Base-by-base conservation (phyloP, 2,797 vertebrate genomes). In the Enteromius paludinosus region DNA sequence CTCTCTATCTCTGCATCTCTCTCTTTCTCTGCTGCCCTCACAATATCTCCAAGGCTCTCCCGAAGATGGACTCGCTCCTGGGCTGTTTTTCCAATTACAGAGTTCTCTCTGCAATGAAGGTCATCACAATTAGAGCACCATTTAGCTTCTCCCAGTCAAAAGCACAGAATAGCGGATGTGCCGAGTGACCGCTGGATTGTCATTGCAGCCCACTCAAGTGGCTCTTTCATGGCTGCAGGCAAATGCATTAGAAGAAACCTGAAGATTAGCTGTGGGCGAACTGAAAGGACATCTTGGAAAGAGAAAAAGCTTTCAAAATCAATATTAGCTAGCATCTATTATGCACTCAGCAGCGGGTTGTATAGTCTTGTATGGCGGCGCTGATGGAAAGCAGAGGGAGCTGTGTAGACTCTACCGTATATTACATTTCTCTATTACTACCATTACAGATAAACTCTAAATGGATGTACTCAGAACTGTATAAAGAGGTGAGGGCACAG, bases 151-250 rank as follows among this genome's bases (percentile, higher is more conserved):
- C 91, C 86, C 52, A 79, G 90, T 90, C 91, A 94, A 93, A 95
- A 96, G 92, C 91, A 94, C 87, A 87, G 96, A 95, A 97, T 94
- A 91, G 80, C 54, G 35, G 52, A 79, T 88, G 94, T 87, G 78
- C 89, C 78, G 89, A 88, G 88, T 93, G 93, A 93, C 93, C 93
- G 93, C 91, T 18, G 33, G 89, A 72, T 90, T 83, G 87, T 90
- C 92, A 88, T 87, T 82, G 28, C 64, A 89, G 90, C 86, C 86
- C 89, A 92, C 93, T 94, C 92, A 94, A 97, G 96, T 96, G 95
- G 94, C 89, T 94, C 93, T 94, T 94, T 96, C 95, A 93, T 88
- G 90, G 93, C 92, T 93, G 93, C 56, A 92, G 93, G 94, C 93
- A 92, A 93, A 93, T 88, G 15, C 65, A 30, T 92, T 91, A 95